These are phyloP conservation scores for Orthonyx spaldingii DNA, from an alignment of 2,113 vertebrate species.

Conservation along the genomic window DNA sequence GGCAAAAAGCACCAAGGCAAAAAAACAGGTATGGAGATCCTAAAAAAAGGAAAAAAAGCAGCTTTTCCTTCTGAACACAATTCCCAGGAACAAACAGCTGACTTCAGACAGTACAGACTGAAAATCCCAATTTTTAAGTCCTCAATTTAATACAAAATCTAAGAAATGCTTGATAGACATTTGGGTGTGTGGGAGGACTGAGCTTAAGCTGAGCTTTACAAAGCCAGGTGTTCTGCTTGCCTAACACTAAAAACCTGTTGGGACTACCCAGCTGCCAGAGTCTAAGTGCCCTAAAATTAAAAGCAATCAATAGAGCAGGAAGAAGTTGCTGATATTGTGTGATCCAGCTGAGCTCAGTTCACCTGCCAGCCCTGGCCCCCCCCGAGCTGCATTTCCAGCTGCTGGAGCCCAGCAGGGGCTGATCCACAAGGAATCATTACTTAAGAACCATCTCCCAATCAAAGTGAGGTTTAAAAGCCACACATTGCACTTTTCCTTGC, in stretches of 20 bases:
- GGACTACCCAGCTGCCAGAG: background rate
- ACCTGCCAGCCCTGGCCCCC: background rate
- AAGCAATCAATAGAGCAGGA: background rate
- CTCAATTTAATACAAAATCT: background rate
- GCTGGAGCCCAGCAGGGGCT: background rate
- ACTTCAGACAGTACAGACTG: background rate
- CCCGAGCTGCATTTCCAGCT: background rate
- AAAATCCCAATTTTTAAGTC: background rate
- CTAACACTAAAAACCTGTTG: background rate
- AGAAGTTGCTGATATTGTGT: background rate
- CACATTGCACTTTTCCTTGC: background rate
- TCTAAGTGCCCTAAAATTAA: background rate
- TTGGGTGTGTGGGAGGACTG: background rate
- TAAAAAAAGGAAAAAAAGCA: background rate
- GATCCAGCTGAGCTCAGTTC: background rate
- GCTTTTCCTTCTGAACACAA: background rate
- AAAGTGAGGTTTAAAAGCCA: background rate
- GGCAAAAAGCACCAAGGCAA: background rate
- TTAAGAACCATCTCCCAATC: background rate
- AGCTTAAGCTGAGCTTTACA: background rate
- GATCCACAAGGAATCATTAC: background rate
- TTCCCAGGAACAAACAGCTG: background rate
- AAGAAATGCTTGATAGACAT: background rate
- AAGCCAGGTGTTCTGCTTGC: background rate
- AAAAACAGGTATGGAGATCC: background rate